Conservation (phyloP, 2,888 invertebrate genomes). For the Abrostola triplasia region DNA sequence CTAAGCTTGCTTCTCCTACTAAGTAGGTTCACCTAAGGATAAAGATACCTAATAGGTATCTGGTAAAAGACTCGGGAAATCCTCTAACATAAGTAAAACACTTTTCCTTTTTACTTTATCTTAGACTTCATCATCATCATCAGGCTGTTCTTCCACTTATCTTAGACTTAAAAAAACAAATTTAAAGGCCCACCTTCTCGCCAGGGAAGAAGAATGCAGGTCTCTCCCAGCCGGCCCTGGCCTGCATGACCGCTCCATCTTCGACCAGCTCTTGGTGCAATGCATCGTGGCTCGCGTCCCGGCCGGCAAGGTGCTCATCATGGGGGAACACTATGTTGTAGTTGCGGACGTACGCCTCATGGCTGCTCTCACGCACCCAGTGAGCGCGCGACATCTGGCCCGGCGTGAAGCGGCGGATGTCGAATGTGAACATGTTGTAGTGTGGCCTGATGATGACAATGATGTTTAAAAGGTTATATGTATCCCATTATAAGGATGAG, state of each 20-base stretch:
- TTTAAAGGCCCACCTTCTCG: constrained; percentile 68
- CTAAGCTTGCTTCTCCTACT: no score
- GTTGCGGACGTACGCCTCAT: constrained; percentile 96
- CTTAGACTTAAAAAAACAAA: background rate
- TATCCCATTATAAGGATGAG: no score
- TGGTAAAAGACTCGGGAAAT: no score
- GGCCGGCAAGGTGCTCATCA: constrained; percentile 94
- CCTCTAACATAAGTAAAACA: no score
- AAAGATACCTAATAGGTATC: no score
- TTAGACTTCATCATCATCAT: no score
- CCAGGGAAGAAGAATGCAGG: constrained; percentile 93
- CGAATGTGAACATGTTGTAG: constrained; percentile 95
- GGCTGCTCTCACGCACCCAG: constrained; percentile 94
- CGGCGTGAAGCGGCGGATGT: constrained; percentile 94
- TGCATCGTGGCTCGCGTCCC: constrained; percentile 87
- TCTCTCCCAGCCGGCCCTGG: constrained; percentile 95
- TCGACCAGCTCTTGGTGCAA: constrained; percentile 90
- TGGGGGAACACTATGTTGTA: constrained; percentile 93
- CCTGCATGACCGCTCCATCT: constrained; percentile 95
- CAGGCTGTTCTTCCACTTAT: background rate
- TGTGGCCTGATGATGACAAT: constrained; percentile 88
- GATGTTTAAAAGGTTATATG: no score
- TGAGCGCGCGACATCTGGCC: constrained; percentile 91
- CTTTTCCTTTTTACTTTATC: no score
- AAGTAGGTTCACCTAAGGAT: no score